Base-by-base conservation (phyloP, 2,797 vertebrate species). In the Hylomyscus alleni region DNA sequence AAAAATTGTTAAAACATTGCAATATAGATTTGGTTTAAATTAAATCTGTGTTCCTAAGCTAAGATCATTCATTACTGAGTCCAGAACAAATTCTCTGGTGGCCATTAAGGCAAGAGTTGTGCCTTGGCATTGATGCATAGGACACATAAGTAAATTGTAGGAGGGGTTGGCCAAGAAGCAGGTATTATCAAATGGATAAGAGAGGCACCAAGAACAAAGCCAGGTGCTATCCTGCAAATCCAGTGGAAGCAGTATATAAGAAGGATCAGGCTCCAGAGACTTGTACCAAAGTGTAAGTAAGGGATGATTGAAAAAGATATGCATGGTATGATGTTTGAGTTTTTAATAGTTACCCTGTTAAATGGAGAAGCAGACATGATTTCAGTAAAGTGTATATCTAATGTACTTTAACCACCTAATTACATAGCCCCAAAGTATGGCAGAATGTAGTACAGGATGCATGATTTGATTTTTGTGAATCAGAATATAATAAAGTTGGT, bases 391-490 rank as follows among this genome's bases (percentile, higher is more conserved):
- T 40, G 47, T 31, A 62, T 0, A 19, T 62, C 19, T 17, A 31
- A 77, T 34, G 0, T 62, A 84, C 77, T 75, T 7, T 94, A 85
- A 75, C 10, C 75, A 19, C 67, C 50, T 94, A 96, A 86, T 81
- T 50, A 34, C 6, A 44, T 2, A 88, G 10, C 9, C 29, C 10
- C 29, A 84, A 90, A 93, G 7, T 60, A 29, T 87, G 34, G 11
- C 34, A 72, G 26, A 80, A 89, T 89, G 34, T 54, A 83, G 17
- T 62, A 17, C 37, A 69, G 75, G 29, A 73, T 3, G 13, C 9
- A 17, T 62, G 29, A 40, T 58, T 93, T 75, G 87, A 5, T 95
- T 82, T 94, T 44, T 95, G 56, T 29, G 44, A 92, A 47, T 76
- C 26, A 76, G 56, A 60, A 89, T 89, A 83, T 77, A 40, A 86